Percentiles rank a stretch among this genome's conserved stretches.
Conservation (phyloP, 1,140 invertebrate genomes). For the Drosophila erecta region DNA sequence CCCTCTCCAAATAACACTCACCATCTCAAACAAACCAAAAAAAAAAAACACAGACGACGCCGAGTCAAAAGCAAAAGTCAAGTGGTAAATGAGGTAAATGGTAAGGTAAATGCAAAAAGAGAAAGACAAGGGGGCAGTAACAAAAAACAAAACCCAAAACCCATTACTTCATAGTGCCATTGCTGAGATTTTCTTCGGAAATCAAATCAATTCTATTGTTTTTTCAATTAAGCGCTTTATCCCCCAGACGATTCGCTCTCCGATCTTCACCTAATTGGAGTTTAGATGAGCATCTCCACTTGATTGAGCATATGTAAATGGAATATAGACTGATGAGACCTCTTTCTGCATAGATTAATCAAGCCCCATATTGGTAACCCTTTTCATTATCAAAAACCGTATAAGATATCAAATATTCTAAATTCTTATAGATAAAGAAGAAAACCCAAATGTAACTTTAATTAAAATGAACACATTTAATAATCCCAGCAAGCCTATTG, state of each 20-base stretch:
- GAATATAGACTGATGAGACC: not conserved
- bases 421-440: too few relatives aligned
- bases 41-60: slow-evolving; percentile 4
- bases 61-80: slow-evolving; percentile 59
- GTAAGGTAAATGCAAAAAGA: slow-evolving; percentile 42
- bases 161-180: slow-evolving; percentile 41
- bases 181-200: slow-evolving; percentile 35
- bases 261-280: slow-evolving; percentile 26
- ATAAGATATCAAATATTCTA: not conserved
- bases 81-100: slow-evolving; percentile 61
- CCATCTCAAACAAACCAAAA: not conserved
- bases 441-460: not conserved
- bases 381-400: not conserved
- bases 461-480: too few relatives aligned
- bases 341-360: slow-evolving; percentile 6
- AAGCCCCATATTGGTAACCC: slow-evolving; percentile 1
- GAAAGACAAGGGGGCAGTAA: slow-evolving; percentile 21
- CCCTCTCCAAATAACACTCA: slow-evolving; percentile 29
- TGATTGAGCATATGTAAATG: slow-evolving; percentile 29
- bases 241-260: not conserved
- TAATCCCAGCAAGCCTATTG: too few relatives aligned
- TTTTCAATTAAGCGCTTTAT: slow-evolving; percentile 27
- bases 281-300: slow-evolving; percentile 11
- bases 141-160: slow-evolving; percentile 30
- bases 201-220: slow-evolving; percentile 40